Conservation (phyloP, 2,113 vertebrate species). For the Larimichthys polyactis region DNA sequence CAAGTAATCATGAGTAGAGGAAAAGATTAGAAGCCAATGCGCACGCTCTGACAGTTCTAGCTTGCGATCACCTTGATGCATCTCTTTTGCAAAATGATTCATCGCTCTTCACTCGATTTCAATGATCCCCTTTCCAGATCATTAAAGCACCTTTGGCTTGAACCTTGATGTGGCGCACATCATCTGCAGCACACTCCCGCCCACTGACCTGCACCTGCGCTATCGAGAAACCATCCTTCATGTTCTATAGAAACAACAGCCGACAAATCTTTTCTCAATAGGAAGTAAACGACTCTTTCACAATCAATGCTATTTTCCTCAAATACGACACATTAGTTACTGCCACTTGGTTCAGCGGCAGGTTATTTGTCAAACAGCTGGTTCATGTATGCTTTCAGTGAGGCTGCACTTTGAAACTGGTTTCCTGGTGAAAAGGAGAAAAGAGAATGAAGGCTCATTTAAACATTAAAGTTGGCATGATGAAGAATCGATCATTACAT, state of each 20-base stretch:
- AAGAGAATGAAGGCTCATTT: slow-evolving; percentile 34
- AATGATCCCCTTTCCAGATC: slow-evolving; percentile 56
- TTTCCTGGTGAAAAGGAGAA: slow-evolving; percentile 31
- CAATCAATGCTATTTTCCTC: slow-evolving; percentile 73
- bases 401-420: slow-evolving; percentile 41
- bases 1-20: slow-evolving; percentile 43
- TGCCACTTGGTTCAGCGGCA: slow-evolving; percentile 48
- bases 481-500: slow-evolving; percentile 33
- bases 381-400: slow-evolving; percentile 35
- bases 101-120: slow-evolving; percentile 44
- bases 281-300: slow-evolving; percentile 69
- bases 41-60: slow-evolving; percentile 6
- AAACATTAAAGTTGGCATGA: slow-evolving; percentile 15
- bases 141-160: slow-evolving; percentile 63
- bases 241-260: slow-evolving; percentile 44
- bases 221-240: slow-evolving; percentile 69
- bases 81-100: slow-evolving; percentile 60
- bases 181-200: slow-evolving; percentile 24
- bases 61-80: slow-evolving; percentile 39
- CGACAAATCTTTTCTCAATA: slow-evolving; percentile 72
- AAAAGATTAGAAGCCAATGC: slow-evolving; percentile 43
- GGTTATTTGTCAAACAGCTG: slow-evolving; percentile 67
- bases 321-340: slow-evolving; percentile 66
- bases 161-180: slow-evolving; percentile 38
- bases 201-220: slow-evolving; percentile 37